A percentile compares a stretch with the other conserved stretches of the same genome.
Evolutionary conservation across 2,113 vertebrate species (phyloP).

Genomic region (Anarrhichthys ocellatus): DNA sequence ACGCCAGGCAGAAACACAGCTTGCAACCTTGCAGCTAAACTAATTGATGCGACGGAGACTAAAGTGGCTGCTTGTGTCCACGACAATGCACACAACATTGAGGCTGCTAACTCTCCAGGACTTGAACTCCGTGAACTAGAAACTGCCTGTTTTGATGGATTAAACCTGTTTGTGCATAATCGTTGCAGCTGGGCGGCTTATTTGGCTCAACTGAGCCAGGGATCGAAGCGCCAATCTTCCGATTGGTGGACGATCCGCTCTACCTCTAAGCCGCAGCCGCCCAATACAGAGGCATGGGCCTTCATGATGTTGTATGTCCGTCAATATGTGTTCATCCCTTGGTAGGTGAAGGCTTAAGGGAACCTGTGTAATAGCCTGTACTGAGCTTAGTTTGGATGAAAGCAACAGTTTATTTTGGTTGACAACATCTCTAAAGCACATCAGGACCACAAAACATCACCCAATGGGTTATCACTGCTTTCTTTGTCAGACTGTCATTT

Average conservation of each 20-base stretch:
- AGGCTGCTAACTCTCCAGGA: no score
- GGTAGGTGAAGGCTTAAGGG: background rate
- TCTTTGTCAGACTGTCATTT: background rate
- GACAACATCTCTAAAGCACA: background rate
- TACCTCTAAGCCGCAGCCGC: background rate
- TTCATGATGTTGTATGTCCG: background rate
- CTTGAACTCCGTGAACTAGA: background rate
- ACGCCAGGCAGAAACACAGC: no score
- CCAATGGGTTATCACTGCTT: background rate
- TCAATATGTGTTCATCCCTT: background rate
- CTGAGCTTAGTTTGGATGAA: background rate
- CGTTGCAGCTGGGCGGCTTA: background rate
- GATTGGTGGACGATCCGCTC: background rate
- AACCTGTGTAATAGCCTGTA: background rate
- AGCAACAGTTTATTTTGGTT: background rate
- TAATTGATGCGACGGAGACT: no score
- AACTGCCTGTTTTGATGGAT: background rate
- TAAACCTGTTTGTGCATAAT: background rate
- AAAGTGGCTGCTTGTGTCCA: no score
- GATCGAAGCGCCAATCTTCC: background rate
- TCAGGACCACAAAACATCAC: background rate
- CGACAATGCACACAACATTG: no score
- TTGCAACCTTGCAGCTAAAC: no score
- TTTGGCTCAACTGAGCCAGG: background rate
- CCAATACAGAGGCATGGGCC: background rate